Conservation (phyloP, 2,888 invertebrate genomes). For the Agrochola lychnidis region DNA sequence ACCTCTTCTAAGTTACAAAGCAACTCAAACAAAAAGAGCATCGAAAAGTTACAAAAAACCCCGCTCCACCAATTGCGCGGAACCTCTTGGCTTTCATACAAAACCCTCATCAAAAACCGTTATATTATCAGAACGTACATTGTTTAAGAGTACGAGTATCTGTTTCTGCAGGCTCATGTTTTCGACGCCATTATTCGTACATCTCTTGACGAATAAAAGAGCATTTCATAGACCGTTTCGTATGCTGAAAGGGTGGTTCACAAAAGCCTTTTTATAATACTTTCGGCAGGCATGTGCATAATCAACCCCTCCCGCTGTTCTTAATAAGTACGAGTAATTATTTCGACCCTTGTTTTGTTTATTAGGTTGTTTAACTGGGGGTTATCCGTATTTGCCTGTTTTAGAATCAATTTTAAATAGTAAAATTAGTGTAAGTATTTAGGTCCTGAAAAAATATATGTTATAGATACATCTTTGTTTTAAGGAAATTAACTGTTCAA, state of each 20-base stretch:
- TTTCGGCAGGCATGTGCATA: constrained; percentile 83
- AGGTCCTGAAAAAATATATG: too few relatives aligned
- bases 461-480: too few relatives aligned
- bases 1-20: constrained; percentile 2
- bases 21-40: constrained; percentile 25
- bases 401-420: too few relatives aligned
- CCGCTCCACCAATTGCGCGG: constrained; percentile 62
- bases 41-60: constrained; percentile 23
- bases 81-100: constrained; percentile 65
- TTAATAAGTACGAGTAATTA: constrained; percentile 83
- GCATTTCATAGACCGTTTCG: constrained; percentile 82
- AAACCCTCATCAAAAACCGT: constrained; percentile 79
- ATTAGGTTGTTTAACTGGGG: constrained; percentile 52
- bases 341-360: constrained; percentile 68
- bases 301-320: constrained; percentile 78
- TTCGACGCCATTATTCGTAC: constrained; percentile 79
- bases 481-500: too few relatives aligned
- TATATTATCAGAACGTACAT: constrained; percentile 86
- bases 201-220: constrained; percentile 83
- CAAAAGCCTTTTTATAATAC: constrained; percentile 88
- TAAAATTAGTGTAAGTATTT: too few relatives aligned
- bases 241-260: constrained; percentile 82
- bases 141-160: constrained; percentile 83
- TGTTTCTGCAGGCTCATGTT: constrained; percentile 83
- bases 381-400: too few relatives aligned